These are phyloP conservation scores for Myopa testacea DNA, from an alignment of 2,888 invertebrate genomes.

Conservation along the genomic window DNA sequence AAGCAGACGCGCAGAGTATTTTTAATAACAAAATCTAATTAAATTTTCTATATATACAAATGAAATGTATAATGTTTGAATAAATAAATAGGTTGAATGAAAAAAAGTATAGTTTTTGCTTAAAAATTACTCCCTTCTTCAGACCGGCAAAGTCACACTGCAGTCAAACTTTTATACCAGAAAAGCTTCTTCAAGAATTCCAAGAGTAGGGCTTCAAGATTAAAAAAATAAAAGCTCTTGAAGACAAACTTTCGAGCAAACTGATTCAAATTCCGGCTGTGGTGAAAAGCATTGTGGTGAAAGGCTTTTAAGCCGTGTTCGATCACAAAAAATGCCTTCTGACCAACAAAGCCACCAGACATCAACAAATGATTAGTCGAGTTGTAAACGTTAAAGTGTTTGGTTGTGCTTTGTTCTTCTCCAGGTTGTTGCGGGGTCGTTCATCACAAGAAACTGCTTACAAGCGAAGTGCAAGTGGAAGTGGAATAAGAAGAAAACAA, in stretches of 20 bases:
- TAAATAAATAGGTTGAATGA: no score
- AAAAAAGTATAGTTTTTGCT: no score
- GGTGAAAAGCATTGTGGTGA: slow-evolving; percentile 8
- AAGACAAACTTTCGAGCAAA: no score
- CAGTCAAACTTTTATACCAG: no score
- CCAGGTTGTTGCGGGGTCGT: no score
- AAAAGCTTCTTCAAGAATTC: neutral
- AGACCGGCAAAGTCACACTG: no score
- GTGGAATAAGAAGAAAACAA: neutral
- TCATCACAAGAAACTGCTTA: neutral
- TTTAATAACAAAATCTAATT: no score
- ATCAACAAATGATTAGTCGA: slow-evolving; percentile 51
- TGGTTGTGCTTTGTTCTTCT: slow-evolving; percentile 53
- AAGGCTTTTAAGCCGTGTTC: slow-evolving; percentile 18
- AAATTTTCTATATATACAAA: no score
- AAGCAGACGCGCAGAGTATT: no score
- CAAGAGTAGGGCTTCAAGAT: neutral
- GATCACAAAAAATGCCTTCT: slow-evolving; percentile 28
- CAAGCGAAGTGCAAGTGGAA: neutral
- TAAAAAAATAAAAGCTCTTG: no score
- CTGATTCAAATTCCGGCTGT: slow-evolving; percentile 9
- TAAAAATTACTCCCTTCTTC: no score
- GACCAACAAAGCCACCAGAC: neutral
- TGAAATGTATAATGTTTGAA: no score
- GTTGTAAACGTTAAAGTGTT: slow-evolving; percentile 59